A percentile compares a stretch with the other conserved stretches of the same genome.
Conservation (phyloP, 2,797 vertebrate genomes). For the Sebastes itinus region DNA sequence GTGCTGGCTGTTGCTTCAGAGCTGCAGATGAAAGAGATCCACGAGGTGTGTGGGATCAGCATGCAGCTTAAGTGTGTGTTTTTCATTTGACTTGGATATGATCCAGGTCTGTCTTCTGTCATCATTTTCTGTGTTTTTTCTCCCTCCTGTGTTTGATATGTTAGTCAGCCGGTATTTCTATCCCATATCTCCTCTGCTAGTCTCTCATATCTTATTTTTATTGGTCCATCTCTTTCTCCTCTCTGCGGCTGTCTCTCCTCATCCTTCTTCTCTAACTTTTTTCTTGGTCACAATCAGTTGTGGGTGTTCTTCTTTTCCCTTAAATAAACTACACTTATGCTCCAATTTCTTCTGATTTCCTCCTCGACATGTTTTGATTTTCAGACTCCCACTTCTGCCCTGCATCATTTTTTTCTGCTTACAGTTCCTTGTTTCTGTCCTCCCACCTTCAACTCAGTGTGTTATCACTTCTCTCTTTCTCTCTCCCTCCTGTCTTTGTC, state of each 20-base stretch:
- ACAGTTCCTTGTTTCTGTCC: slow-evolving; percentile 11
- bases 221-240: not conserved
- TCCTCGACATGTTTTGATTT: slow-evolving; percentile 7
- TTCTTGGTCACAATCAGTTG: not conserved
- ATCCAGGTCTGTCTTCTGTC: slow-evolving; percentile 62
- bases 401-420: not conserved
- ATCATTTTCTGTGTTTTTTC: slow-evolving; percentile 33
- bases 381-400: slow-evolving; percentile 13
- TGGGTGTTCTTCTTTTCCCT: not conserved
- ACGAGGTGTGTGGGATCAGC: slow-evolving; percentile 57
- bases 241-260: not conserved
- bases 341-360: not conserved
- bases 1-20: slow-evolving; percentile 42
- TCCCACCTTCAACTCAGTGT: slow-evolving; percentile 12
- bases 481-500: slow-evolving; percentile 12
- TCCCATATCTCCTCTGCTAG: slow-evolving; percentile 11
- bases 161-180: slow-evolving; percentile 29
- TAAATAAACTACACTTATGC: not conserved
- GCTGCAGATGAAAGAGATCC: slow-evolving; percentile 63
- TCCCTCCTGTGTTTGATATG: slow-evolving; percentile 25
- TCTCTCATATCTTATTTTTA: slow-evolving; percentile 20
- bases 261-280: not conserved
- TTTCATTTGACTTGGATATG: slow-evolving; percentile 63
- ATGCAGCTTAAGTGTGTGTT: slow-evolving; percentile 43
- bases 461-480: slow-evolving; percentile 19